phyloP scores from a whole-genome alignment of 1,140 invertebrate genomes.

The Zaprionus taronus region DNA sequence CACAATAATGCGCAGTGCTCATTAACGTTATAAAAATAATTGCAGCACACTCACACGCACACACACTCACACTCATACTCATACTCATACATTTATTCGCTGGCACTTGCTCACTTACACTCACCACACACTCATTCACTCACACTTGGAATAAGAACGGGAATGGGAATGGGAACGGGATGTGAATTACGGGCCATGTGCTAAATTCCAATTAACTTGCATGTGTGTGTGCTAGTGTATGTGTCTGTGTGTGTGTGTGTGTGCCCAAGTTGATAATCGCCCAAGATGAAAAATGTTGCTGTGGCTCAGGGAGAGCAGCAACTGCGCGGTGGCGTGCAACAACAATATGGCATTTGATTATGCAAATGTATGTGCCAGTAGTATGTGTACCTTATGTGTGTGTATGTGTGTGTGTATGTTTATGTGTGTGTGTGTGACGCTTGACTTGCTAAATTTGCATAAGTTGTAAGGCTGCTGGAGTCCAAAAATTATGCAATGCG shows the following conservation, averaged over 20 bases:
- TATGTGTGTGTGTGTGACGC: conserved; percentile 38
- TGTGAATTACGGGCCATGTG: conserved; percentile 60
- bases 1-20: conserved; percentile 74
- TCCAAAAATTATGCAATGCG: conserved; percentile 73
- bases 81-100: conserved; percentile 24
- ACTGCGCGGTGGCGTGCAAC: conserved; percentile 3
- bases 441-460: conserved; percentile 77
- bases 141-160: neutral
- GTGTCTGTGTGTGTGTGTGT: conserved; percentile 7
- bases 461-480: conserved; percentile 53
- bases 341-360: conserved; percentile 78
- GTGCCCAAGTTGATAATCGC: conserved; percentile 61
- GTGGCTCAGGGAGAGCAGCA: conserved; percentile 2
- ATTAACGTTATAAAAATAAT: conserved; percentile 83
- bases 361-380: conserved; percentile 53
- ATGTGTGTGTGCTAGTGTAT: conserved; percentile 10
- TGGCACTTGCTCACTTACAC: conserved; percentile 25
- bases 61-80: conserved; percentile 10
- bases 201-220: conserved; percentile 78
- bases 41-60: conserved; percentile 57
- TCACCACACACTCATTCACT: conserved; percentile 11
- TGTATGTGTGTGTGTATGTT: conserved; percentile 16
- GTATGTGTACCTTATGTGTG: neutral
- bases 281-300: conserved; percentile 54
- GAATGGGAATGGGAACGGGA: conserved; percentile 4